Conservation (phyloP, 2,797 vertebrate species). For the Euphonia xanthogaster region DNA sequence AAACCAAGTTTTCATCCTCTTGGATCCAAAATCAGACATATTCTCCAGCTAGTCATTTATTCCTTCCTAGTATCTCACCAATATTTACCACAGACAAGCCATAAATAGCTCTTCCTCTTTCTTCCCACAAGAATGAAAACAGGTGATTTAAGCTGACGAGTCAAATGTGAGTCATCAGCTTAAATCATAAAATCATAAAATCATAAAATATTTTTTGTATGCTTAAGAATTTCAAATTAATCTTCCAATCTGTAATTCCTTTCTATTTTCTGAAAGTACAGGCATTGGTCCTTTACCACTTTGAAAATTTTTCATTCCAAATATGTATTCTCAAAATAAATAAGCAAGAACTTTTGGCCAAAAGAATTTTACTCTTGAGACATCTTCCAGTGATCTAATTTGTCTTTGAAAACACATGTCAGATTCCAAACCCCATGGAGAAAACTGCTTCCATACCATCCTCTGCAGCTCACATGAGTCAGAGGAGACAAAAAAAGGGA, state of each 20-base stretch:
- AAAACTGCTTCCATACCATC: conserved; percentile 32
- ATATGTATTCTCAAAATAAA: conserved; percentile 37
- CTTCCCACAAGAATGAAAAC: background rate
- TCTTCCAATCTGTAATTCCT: background rate
- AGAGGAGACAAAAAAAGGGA: background rate
- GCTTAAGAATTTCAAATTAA: background rate
- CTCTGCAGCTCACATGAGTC: background rate
- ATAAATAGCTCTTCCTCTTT: background rate
- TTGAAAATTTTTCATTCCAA: conserved; percentile 41
- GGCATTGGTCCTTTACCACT: background rate
- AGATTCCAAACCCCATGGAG: conserved; percentile 40
- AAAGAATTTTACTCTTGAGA: conserved; percentile 24
- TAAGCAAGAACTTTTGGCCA: background rate
- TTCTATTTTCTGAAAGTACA: background rate
- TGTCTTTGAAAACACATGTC: conserved; percentile 37
- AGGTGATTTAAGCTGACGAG: background rate
- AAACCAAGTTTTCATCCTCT: background rate
- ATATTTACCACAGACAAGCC: background rate
- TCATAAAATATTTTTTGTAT: no score
- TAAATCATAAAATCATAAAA: no score
- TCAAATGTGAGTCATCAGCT: background rate
- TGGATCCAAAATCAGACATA: background rate
- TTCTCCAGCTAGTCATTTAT: background rate
- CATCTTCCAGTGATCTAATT: conserved; percentile 23
- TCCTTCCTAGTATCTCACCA: background rate